A percentile compares a stretch with the other conserved stretches of the same genome.
Evolutionary conservation across 2,113 vertebrate genomes (phyloP).

Genomic region (Taurulus bubalis): DNA sequence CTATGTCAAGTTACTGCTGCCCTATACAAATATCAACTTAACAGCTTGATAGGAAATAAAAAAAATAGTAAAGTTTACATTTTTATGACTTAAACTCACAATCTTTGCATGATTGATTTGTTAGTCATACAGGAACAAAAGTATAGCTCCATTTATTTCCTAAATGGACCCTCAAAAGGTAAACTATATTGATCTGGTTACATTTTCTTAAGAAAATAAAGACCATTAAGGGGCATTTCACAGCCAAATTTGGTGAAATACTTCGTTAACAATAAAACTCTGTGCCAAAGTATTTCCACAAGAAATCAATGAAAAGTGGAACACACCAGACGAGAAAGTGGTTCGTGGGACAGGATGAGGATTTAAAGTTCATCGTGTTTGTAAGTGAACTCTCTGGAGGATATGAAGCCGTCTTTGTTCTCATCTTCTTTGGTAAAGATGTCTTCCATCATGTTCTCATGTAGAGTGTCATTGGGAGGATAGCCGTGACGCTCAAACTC

Average conservation of each 20-base stretch:
- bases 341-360: neutral
- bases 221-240: neutral
- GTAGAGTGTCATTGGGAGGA: slow-evolving; percentile 92
- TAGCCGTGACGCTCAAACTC: slow-evolving; percentile 95
- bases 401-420: slow-evolving; percentile 95
- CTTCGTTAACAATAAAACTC: neutral
- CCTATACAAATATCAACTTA: neutral
- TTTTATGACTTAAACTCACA: neutral
- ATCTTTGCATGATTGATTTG: no score
- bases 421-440: slow-evolving; percentile 97
- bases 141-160: neutral
- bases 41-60: neutral
- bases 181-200: neutral
- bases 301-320: neutral
- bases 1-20: neutral
- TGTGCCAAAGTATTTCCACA: slow-evolving; percentile 8
- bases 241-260: neutral
- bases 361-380: slow-evolving; percentile 93
- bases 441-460: slow-evolving; percentile 91
- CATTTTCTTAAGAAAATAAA: neutral
- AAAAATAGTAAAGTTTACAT: neutral
- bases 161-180: neutral
- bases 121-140: neutral
- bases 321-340: neutral
- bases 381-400: slow-evolving; percentile 97